Evolutionary conservation across 2,113 vertebrate genomes (phyloP).

Genomic region (Grammomys dolichurus): DNA sequence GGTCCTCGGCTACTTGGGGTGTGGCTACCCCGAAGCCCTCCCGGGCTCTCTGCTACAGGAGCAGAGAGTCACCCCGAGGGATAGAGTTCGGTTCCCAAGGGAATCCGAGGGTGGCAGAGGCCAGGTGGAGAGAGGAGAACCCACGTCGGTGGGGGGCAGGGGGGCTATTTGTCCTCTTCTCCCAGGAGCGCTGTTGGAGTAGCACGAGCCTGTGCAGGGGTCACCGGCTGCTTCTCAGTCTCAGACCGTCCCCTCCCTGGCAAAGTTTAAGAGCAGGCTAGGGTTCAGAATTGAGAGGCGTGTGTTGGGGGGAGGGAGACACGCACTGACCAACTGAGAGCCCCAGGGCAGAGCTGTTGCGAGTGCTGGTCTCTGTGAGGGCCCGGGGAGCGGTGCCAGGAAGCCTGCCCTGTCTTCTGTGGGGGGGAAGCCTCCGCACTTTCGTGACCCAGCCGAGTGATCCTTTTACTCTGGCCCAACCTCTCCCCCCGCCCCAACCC

Average conservation of each 20-base stretch:
- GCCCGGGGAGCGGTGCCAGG: neutral
- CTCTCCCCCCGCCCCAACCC: neutral
- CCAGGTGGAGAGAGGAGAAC: neutral
- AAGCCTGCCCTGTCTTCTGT: neutral
- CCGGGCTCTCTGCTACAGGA: neutral
- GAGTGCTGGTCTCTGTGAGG: neutral
- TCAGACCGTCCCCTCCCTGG: neutral
- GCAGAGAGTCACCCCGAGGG: neutral
- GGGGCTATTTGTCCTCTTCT: conserved; percentile 49
- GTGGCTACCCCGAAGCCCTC: neutral
- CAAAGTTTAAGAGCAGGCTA: conserved; percentile 67
- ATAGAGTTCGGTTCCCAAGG: conserved; percentile 1
- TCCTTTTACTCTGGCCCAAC: neutral
- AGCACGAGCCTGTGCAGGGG: neutral
- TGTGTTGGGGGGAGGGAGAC: neutral
- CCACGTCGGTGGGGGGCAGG: neutral
- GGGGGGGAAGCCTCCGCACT: neutral
- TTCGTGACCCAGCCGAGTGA: neutral
- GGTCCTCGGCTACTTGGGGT: neutral
- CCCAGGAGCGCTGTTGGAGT: neutral
- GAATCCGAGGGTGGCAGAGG: conserved; percentile 54
- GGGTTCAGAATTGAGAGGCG: neutral
- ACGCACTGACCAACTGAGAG: neutral
- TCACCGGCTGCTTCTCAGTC: neutral
- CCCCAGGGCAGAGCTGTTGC: neutral